Conservation (phyloP, 2,888 invertebrate genomes). For the Anthrax anthrax region DNA sequence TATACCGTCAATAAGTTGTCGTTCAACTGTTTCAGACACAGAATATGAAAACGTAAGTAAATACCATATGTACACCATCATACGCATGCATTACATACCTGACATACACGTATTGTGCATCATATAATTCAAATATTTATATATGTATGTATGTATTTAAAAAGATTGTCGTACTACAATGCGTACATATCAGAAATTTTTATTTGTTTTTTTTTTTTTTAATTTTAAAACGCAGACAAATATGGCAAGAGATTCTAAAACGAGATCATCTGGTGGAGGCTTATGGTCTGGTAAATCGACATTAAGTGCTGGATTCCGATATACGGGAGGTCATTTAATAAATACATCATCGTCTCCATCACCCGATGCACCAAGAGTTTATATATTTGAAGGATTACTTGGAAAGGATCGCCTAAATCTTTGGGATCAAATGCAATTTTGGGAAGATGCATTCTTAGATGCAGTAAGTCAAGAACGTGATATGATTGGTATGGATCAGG, state of each 20-base stretch:
- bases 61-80: no score
- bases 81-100: no score
- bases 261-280: constrained; percentile 71
- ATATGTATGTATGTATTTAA: no score
- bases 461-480: constrained; percentile 95
- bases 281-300: constrained; percentile 89
- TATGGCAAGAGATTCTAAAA: constrained; percentile 49
- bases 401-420: constrained; percentile 56
- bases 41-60: constrained; percentile 74
- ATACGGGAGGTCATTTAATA: constrained; percentile 72
- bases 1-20: constrained; percentile 55
- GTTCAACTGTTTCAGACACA: constrained; percentile 87
- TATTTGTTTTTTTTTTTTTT: no score
- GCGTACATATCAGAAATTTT: no score
- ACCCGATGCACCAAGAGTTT: constrained; percentile 77
- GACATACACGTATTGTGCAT: no score
- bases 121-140: no score
- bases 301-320: constrained; percentile 70
- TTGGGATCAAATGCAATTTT: constrained; percentile 99
- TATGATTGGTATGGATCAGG: constrained; percentile 98
- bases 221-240: no score
- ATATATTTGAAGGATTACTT: constrained; percentile 76
- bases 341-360: constrained; percentile 77
- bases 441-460: constrained; percentile 98
- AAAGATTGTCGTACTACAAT: no score